Percentiles rank a stretch among this genome's conserved stretches.
These are phyloP conservation scores for Mactra quadrangularis DNA, from an alignment of 1,140 invertebrate genomes.

Conservation along the genomic window DNA sequence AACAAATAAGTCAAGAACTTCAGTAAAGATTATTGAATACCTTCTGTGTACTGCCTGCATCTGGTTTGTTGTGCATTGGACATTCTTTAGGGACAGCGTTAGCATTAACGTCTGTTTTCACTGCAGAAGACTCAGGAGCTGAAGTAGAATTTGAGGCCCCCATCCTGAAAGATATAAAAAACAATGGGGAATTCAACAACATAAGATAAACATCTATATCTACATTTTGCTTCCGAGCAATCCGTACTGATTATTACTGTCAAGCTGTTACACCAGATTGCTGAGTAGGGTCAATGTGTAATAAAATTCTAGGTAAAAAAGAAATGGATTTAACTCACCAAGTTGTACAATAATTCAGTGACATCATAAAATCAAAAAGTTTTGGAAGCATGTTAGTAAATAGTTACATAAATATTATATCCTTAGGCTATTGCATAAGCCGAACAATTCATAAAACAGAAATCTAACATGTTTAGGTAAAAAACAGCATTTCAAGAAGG, in stretches of 20 bases:
- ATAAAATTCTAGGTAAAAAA: not conserved
- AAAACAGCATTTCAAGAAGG: no score
- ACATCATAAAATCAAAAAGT: no score
- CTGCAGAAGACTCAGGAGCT: slow-evolving; percentile 2
- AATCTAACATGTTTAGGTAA: no score
- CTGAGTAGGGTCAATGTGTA: not conserved
- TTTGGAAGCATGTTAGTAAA: no score
- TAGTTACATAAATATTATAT: no score
- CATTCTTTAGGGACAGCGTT: slow-evolving; percentile 59
- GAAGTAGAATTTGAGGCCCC: slow-evolving; percentile 26
- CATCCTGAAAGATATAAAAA: slow-evolving; percentile 18
- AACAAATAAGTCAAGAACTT: no score
- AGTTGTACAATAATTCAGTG: not conserved
- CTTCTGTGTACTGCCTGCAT: not conserved
- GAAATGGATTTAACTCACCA: not conserved
- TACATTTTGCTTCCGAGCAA: no score
- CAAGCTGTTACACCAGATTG: not conserved
- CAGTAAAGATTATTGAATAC: no score
- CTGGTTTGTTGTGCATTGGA: slow-evolving; percentile 58
- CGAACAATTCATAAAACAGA: no score
- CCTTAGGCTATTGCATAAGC: no score
- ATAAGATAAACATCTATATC: not conserved
- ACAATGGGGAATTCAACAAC: not conserved
- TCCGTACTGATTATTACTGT: not conserved
- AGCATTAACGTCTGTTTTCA: slow-evolving; percentile 49